These are phyloP conservation scores for Oophaga sylvatica DNA, from an alignment of 2,797 vertebrate genomes.

Conservation along the genomic window DNA sequence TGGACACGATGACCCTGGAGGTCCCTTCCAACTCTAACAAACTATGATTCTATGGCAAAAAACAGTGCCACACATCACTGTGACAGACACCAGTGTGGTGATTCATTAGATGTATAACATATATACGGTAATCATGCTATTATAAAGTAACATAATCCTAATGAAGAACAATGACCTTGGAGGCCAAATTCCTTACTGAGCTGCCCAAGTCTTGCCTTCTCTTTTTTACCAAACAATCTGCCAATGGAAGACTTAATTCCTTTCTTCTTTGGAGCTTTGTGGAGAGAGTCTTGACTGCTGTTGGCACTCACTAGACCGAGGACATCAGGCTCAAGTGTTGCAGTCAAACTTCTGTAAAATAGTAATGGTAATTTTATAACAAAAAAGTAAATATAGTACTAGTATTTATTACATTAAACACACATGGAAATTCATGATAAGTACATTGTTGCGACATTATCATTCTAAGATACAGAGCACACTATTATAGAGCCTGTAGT, in stretches of 20 bases:
- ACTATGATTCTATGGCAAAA: not conserved
- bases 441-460: not conserved
- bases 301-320: slow-evolving; percentile 89
- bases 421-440: not conserved
- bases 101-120: not conserved
- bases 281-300: slow-evolving; percentile 96
- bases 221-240: slow-evolving; percentile 98
- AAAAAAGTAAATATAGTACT: not conserved
- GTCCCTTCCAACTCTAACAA: no score
- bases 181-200: slow-evolving; percentile 88
- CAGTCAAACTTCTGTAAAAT: slow-evolving; percentile 82
- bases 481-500: not conserved
- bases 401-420: not conserved
- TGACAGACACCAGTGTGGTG: not conserved
- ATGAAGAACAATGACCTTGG: slow-evolving; percentile 66
- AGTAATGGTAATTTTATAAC: not conserved
- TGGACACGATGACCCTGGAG: no score
- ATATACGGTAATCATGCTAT: not conserved
- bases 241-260: slow-evolving; percentile 99
- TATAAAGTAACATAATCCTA: not conserved
- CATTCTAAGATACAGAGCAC: not conserved
- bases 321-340: slow-evolving; percentile 89
- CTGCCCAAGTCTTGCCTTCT: slow-evolving; percentile 91
- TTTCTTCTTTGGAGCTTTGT: slow-evolving; percentile 98
- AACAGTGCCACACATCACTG: not conserved